Evolutionary conservation across 2,113 vertebrate genomes (phyloP).

Genomic region (Grammomys dolichurus): DNA sequence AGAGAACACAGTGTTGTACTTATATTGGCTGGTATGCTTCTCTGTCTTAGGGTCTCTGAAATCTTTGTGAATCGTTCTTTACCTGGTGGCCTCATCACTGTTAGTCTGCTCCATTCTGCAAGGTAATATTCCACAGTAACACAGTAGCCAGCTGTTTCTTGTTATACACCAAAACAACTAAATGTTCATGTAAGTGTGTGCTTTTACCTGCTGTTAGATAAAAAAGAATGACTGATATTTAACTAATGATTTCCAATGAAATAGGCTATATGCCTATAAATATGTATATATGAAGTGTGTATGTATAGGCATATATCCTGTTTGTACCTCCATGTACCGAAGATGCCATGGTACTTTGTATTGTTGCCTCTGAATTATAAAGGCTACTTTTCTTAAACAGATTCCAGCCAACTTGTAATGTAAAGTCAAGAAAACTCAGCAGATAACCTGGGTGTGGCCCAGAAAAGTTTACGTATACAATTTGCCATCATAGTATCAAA

Average conservation of each 20-base stretch:
- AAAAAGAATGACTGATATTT: not conserved
- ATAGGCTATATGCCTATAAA: not conserved
- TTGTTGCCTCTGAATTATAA: not conserved
- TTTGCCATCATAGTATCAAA: not conserved
- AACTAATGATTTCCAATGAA: not conserved
- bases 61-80: not conserved
- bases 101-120: not conserved
- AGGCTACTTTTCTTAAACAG: not conserved
- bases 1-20: not conserved
- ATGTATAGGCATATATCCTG: not conserved
- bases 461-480: not conserved
- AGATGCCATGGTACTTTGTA: not conserved
- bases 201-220: not conserved
- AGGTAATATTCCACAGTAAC: not conserved
- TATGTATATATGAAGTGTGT: no score
- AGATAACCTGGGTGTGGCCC: not conserved
- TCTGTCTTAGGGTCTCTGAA: not conserved
- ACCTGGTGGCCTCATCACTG: not conserved
- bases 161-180: not conserved
- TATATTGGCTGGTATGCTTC: not conserved
- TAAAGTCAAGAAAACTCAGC: not conserved
- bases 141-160: not conserved
- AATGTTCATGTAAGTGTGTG: not conserved
- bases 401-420: not conserved
- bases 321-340: no score